Conservation (phyloP, 2,113 vertebrate species). For the Cyprinodon tularosa region DNA sequence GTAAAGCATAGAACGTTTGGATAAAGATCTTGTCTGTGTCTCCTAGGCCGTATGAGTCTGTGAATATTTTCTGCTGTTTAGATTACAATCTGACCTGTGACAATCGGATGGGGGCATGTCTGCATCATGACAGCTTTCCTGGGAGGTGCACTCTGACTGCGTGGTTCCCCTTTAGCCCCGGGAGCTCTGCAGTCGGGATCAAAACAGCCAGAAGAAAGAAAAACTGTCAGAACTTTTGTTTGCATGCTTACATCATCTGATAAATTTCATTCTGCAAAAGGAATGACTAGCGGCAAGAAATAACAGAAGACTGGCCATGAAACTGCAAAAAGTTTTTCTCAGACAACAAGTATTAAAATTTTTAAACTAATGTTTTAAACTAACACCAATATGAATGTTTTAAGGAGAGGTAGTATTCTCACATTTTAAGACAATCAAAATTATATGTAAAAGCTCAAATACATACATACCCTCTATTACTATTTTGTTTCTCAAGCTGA, state of each 20-base stretch:
- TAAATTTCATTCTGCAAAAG: conserved; percentile 12
- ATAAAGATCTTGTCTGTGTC: neutral
- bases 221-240: conserved; percentile 17
- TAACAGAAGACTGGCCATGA: neutral
- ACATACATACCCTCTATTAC: too few relatives aligned
- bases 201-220: conserved; percentile 28
- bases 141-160: conserved; percentile 5
- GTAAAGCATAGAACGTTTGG: neutral
- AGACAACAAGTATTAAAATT: neutral
- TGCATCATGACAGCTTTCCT: conserved; percentile 42
- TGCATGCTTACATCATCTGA: neutral
- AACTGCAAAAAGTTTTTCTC: neutral
- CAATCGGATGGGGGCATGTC: conserved; percentile 78
- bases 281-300: conserved; percentile 6
- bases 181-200: conserved; percentile 47
- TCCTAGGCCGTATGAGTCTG: conserved; percentile 7
- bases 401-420: too few relatives aligned
- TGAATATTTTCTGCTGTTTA: neutral
- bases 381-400: too few relatives aligned
- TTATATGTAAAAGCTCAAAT: too few relatives aligned
- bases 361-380: too few relatives aligned
- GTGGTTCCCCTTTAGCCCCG: conserved; percentile 27
- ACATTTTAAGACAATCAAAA: too few relatives aligned
- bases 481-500: too few relatives aligned
- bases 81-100: conserved; percentile 81